phyloP scores from a whole-genome alignment of 2,888 invertebrate species.

The Ochropleura leucogaster region DNA sequence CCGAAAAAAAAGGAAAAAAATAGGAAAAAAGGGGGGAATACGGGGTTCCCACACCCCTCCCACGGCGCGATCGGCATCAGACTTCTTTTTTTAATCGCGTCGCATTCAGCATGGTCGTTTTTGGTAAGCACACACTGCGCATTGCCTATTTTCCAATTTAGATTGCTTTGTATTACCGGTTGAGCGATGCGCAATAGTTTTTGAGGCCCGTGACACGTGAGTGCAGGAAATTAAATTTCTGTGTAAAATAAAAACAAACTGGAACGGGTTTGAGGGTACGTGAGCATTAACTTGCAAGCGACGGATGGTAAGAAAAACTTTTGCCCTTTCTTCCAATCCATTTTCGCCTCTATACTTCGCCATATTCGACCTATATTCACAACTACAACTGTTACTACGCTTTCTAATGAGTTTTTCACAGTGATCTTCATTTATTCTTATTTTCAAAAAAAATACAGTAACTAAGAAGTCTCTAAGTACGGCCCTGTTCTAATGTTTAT shows the following conservation, averaged over 20 bases:
- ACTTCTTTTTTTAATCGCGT: conserved; percentile 91
- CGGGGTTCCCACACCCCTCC: conserved; percentile 80
- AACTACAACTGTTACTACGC: no score
- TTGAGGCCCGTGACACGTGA: conserved; percentile 88
- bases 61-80: conserved; percentile 90
- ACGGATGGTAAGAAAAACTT: conserved; percentile 25
- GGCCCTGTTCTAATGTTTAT: conserved; percentile 25
- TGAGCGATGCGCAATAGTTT: conserved; percentile 90
- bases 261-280: conserved; percentile 42
- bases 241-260: conserved; percentile 73
- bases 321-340: conserved; percentile 2
- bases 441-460: not conserved
- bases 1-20: conserved; percentile 86
- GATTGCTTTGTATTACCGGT: conserved; percentile 91
- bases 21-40: conserved; percentile 81
- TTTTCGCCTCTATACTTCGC: not conserved
- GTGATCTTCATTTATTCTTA: not conserved
- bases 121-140: conserved; percentile 90
- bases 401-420: not conserved
- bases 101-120: conserved; percentile 89
- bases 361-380: not conserved
- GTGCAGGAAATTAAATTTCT: conserved; percentile 87
- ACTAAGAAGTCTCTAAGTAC: conserved; percentile 23
- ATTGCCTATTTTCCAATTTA: conserved; percentile 91
- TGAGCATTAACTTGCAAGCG: conserved; percentile 17